Evolutionary conservation across 2,888 invertebrate species (phyloP).

Genomic region (Diplolepis rosae): DNA sequence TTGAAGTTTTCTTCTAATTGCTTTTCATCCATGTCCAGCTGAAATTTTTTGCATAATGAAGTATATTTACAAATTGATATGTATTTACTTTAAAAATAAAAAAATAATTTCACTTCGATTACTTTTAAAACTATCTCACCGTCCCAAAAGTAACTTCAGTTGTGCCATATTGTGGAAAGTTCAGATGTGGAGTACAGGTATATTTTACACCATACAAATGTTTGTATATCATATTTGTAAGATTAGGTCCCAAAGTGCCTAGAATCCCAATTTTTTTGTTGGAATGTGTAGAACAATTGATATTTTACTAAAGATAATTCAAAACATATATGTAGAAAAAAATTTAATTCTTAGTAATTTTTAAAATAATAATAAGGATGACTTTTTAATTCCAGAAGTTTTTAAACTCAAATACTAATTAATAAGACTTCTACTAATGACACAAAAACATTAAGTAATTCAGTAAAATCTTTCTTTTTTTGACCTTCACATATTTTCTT

Average conservation of each 20-base stretch:
- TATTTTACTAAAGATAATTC: no score
- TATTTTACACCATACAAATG: slow-evolving; percentile 84
- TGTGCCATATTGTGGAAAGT: slow-evolving; percentile 82
- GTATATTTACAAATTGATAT: slow-evolving; percentile 22
- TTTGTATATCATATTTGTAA: slow-evolving; percentile 78
- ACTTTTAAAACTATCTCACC: slow-evolving; percentile 73
- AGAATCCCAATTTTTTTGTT: slow-evolving; percentile 16
- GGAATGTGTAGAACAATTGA: no score
- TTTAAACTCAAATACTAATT: no score
- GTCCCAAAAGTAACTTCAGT: slow-evolving; percentile 82
- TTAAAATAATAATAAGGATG: no score
- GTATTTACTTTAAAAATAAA: slow-evolving; percentile 19
- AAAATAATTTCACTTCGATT: slow-evolving; percentile 28
- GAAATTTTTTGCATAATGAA: slow-evolving; percentile 56
- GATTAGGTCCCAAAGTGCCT: slow-evolving; percentile 82
- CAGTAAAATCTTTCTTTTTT: no score
- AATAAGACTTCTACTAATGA: no score
- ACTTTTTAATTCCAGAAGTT: no score
- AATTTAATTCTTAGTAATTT: no score
- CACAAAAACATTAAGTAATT: no score
- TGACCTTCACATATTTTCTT: no score
- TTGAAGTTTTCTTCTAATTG: slow-evolving; percentile 84
- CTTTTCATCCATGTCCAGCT: slow-evolving; percentile 84
- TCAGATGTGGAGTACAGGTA: slow-evolving; percentile 79
- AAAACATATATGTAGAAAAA: no score